Base-by-base conservation (phyloP, 2,888 invertebrate genomes). In the Erebia ligea region DNA sequence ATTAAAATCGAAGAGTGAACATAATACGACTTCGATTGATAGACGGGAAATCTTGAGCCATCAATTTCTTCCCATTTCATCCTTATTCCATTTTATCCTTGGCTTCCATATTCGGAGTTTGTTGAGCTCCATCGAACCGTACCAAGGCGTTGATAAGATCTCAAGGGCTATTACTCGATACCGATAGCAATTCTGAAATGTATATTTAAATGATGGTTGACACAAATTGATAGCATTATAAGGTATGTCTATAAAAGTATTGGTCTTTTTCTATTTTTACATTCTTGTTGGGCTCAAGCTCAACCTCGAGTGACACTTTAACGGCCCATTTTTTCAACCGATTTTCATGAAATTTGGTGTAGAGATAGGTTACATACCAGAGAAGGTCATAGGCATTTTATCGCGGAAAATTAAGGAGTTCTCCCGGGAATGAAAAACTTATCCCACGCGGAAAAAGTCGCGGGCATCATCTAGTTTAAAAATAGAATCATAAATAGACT, bases 81-180 rank as follows among this genome's bases (percentile, higher is more conserved):
- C 72, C 68, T 57, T 65, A 25, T 54, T 54, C 58, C 58, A 54
- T 70, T 69, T 67, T 63, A 72, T 68, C 71, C 68, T 52, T 57
- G 25, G 17, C 48, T 69, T 67, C 73, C 71, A 70, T 64, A 72
- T 76, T 77, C 64, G 65, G 73, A 72, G 78, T 80, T 78, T 73
- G 76, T 77, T 69, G 76, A 75, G 77, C 78, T 76, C 75, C 73
- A 71, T 76, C 75, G 79, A 80, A 75, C 72, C 75, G 73, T 75
- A 72, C 70, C 75, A 15, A 57, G 40, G 58, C 25, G 52, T 52
- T 67, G 58, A 72, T 69, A 67, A 63, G 79, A 79, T 79, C 76
- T 76, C 79, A 21, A 66, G 69, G 48, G 62, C 45, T 56, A 66
- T 45, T 57, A 57, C 69, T 58, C 19, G 78, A 66, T 73, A 73